Evolutionary conservation across 1,140 invertebrate species (phyloP), one percentile per base, ranked within the genome.

Genomic region (Ips nitidus): DNA sequence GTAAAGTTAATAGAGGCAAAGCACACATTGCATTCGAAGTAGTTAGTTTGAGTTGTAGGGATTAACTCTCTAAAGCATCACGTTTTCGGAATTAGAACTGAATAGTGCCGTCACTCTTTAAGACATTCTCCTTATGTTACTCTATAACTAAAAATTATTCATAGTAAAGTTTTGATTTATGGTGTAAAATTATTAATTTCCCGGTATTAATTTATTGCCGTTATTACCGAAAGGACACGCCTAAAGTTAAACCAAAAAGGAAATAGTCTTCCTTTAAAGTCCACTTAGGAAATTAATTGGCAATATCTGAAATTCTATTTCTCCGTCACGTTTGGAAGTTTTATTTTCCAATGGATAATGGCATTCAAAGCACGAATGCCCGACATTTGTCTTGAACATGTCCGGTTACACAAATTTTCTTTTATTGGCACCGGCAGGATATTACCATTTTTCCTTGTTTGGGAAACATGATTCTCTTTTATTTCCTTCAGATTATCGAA

Each of bases 321-420:
- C 41, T 55, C 56, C 41, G 50, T 53, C 52, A 62, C 66, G 57
- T 67, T 58, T 59, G 45, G 7, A 36, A 67, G 53, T 67, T 67
- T 66, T 58, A 66, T 66, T 66, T 64, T 62, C 7, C 58, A 59
- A 38, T 43, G 58, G 59, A 61, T 61, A 69, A 69, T 67, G 50
- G 56, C 42, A 69, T 69, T 69, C 66, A 69, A 52, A 42, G 66
- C 66, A 69, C 57, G 66, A 55, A 61, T 62, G 5, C 47, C 43
- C 37, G 66, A 69, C 66, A 56, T 69, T 69, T 69, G 57, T 69
- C 58, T 69, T 69, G 58, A 43, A 62, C 58, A 69, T 61, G 59
- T 60, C 66, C 66, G 41, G 58, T 69, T 69, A 61, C 55, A 61
- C 41, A 52, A 60, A 69, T 60, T 69, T 53, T 69, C 58, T 62